These are phyloP conservation scores for Caenorhabditis tropicalis DNA, from an alignment of 1,140 invertebrate species.

Conservation along the genomic window DNA sequence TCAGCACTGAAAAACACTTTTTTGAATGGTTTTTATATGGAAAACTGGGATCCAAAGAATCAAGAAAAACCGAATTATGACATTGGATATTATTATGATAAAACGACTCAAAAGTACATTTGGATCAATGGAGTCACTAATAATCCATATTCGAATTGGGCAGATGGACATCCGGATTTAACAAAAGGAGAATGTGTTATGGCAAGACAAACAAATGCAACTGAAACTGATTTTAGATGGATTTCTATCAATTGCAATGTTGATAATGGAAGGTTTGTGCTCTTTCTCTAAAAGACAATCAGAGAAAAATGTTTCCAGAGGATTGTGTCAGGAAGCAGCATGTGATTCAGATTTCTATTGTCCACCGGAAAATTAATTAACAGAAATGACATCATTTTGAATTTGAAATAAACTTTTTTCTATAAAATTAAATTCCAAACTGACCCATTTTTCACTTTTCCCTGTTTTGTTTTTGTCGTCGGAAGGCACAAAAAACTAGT, in stretches of 20 bases:
- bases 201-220: neutral
- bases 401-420: neutral
- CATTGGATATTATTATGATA: slow-evolving; percentile 15
- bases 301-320: neutral
- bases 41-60: neutral
- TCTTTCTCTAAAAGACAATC: neutral
- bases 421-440: neutral
- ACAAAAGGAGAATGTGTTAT: slow-evolving; percentile 6
- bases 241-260: neutral
- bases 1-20: slow-evolving; percentile 3
- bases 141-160: slow-evolving; percentile 19
- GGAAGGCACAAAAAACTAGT: neutral
- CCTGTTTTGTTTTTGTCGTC: neutral
- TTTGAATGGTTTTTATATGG: neutral
- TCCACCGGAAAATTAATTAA: neutral
- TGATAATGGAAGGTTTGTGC: neutral
- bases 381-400: neutral
- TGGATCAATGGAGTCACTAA: slow-evolving; percentile 24
- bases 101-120: neutral
- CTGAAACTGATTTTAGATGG: neutral
- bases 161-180: neutral
- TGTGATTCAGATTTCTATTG: slow-evolving; percentile 28
- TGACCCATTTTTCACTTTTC: no score
- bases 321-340: slow-evolving; percentile 7
- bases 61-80: slow-evolving; percentile 30